A percentile compares a stretch with the other conserved stretches of the same genome.
These are phyloP conservation scores for Halcyon badia DNA, from an alignment of 2,797 vertebrate species.

Conservation along the genomic window DNA sequence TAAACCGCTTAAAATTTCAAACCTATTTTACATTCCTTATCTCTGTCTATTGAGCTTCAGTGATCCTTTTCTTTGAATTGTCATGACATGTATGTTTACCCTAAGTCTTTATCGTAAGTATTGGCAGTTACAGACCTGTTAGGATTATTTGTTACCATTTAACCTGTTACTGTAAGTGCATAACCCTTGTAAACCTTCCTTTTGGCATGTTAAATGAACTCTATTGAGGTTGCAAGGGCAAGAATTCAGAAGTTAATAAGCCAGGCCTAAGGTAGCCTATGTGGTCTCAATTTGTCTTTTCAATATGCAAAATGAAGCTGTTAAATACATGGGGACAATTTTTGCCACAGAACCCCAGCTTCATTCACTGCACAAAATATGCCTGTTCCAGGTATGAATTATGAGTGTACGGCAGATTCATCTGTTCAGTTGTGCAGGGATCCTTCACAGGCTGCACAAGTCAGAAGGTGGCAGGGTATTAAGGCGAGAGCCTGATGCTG, in stretches of 20 bases:
- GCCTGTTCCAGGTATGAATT: background rate
- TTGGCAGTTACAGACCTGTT: background rate
- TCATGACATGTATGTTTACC: background rate
- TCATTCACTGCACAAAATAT: background rate
- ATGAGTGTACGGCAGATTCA: background rate
- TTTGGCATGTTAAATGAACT: background rate
- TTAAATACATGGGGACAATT: background rate
- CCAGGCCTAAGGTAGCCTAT: background rate
- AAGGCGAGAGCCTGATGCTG: background rate
- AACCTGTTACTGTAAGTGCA: background rate
- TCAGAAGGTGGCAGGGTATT: background rate
- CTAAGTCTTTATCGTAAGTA: background rate
- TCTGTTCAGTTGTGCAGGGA: background rate
- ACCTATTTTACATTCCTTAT: background rate
- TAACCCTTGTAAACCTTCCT: background rate
- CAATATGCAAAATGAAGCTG: background rate
- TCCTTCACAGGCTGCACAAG: background rate
- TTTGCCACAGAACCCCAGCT: background rate
- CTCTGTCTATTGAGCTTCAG: background rate
- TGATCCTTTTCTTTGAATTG: background rate
- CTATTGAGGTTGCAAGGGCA: background rate
- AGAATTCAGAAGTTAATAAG: background rate
- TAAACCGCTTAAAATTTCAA: background rate
- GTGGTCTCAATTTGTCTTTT: background rate
- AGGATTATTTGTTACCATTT: background rate